Base-by-base conservation (phyloP, 2,888 invertebrate species). In the Coenonympha arcania region DNA sequence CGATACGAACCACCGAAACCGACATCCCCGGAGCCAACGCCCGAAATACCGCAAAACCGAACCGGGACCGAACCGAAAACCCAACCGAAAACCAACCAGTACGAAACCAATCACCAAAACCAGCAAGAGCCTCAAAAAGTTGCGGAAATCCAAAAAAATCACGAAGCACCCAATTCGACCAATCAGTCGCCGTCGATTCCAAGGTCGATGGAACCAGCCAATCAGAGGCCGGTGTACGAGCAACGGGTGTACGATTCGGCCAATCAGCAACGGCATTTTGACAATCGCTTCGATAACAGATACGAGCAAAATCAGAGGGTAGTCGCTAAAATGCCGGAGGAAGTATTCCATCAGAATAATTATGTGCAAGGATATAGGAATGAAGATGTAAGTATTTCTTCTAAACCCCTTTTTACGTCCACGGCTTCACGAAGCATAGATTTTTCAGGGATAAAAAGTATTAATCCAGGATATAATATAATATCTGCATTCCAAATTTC, bases 281-380 rank as follows among this genome's bases (percentile, higher is more conserved):
- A 57, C 4, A 55, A 50, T 13, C 43, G 45, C 59, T 60, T 60
- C 64, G 52, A 64, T 50, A 44, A 48, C 15, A 55, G 45, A 20
- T 59, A 34, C 22, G 63, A 43, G 19, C 46, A 51, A 15, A 67
- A 60, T 36, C 16, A 62, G 52, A 52, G 60, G 59, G 46, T 19
- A 6, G 48, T 28, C 15, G 19, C 22, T 6, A 53, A 53, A 24
- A 44, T 50, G 33, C 36, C 40, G 2, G 59, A 59, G 1, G 55
- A 48, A 4, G 19, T 40, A 15, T 59, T 54, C 6, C 64, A 65
- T 3, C 63, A 60, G 16, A 59, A 49, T n/a, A n/a, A n/a, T 13
- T 79, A 73, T 54, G 52, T 58, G 1, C 64, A 72, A 41, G 62
- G 60, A 20, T 69, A 69, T 50, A 68, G 76, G 46, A 65, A 63